Base-by-base conservation (phyloP, 2,113 vertebrate genomes). In the Trachemys scripta region DNA sequence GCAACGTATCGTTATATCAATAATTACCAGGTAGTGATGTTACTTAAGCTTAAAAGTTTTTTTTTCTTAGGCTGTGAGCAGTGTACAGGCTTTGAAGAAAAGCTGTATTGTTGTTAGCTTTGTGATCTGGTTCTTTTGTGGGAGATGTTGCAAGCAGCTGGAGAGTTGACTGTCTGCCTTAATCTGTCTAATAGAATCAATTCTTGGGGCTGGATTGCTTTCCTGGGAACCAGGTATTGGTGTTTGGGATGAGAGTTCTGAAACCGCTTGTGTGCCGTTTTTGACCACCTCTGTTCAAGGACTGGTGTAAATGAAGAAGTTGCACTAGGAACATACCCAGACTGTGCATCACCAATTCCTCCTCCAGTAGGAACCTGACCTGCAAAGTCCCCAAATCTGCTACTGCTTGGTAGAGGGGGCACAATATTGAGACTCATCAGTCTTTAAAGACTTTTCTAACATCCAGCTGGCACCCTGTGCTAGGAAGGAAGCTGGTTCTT, bases 111-210 rank as follows among this genome's bases (percentile, higher is more conserved):
- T 81, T 96, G 87, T 83, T 97, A 92, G 87, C 81, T 93, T 91
- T 92, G 57, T 95, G 75, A 90, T 69, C 65, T 59, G 1, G 0
- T 85, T 85, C 49, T 45, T 88, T 24, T 50, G 47, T 57, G 86
- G 83, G 93, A 97, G 93, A 92, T 94, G 96, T 84, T 85, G 53
- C 31, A 45, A 84, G 57, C 88, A 90, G 95, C 94, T 91, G 94
- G 93, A 90, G 69, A 72, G 86, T 90, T 91, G 59, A 4, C 86
- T 91, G 1, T 12, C 8, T 91, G 84, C 75, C 82, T 82, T 38
- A 19, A 94, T 93, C 80, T 96, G 42, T 83, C 38, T 59, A 45
- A 59, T 29, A 91, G 84, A 91, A 88, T 93, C 75, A 92, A 17
- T 80, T 93, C 22, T 81, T 47, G 45, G 4, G 1, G 10, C 17